Evolutionary conservation across 2,888 invertebrate genomes (phyloP).

Genomic region (Ischnus inquisitorius): DNA sequence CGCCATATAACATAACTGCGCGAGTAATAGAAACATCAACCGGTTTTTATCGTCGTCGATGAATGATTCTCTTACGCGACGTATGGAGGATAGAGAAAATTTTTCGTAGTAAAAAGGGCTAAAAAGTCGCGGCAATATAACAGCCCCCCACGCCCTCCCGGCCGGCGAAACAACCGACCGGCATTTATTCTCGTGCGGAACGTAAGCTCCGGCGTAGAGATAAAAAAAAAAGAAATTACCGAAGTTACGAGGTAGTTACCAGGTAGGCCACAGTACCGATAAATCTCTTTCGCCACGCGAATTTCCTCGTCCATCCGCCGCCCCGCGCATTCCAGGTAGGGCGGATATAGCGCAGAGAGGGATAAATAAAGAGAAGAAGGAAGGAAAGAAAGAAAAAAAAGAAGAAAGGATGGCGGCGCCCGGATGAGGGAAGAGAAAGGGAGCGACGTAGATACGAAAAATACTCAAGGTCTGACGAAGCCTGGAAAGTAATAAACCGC

Average conservation of each 20-base stretch:
- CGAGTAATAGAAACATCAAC: slow-evolving; percentile 59
- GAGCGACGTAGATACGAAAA: slow-evolving; percentile 6
- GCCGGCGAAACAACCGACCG: slow-evolving; percentile 30
- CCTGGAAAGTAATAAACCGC: slow-evolving; percentile 64
- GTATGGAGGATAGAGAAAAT: not conserved
- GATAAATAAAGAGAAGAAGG: slow-evolving; percentile 16
- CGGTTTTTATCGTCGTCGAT: slow-evolving; percentile 52
- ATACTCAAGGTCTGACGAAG: slow-evolving; percentile 30
- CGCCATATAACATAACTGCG: slow-evolving; percentile 7
- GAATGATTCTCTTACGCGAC: slow-evolving; percentile 44
- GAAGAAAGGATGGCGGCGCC: not conserved
- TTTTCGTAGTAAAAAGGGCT: slow-evolving; percentile 23
- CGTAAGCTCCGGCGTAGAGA: slow-evolving; percentile 29
- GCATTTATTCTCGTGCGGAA: slow-evolving; percentile 38
- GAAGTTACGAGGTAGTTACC: slow-evolving; percentile 70
- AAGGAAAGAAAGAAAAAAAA: slow-evolving; percentile 5
- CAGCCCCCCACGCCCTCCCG: too few relatives aligned
- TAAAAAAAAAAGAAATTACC: slow-evolving; percentile 56
- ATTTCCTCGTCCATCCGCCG: slow-evolving; percentile 30
- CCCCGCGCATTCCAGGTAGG: not conserved
- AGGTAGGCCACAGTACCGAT: slow-evolving; percentile 70
- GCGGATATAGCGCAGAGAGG: slow-evolving; percentile 18
- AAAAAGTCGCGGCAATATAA: slow-evolving; percentile 37
- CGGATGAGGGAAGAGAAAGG: slow-evolving; percentile 14
- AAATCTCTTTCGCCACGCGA: slow-evolving; percentile 72